These are phyloP conservation scores for Hephaestus fuliginosus DNA, from an alignment of 2,797 vertebrate species.

Conservation along the genomic window DNA sequence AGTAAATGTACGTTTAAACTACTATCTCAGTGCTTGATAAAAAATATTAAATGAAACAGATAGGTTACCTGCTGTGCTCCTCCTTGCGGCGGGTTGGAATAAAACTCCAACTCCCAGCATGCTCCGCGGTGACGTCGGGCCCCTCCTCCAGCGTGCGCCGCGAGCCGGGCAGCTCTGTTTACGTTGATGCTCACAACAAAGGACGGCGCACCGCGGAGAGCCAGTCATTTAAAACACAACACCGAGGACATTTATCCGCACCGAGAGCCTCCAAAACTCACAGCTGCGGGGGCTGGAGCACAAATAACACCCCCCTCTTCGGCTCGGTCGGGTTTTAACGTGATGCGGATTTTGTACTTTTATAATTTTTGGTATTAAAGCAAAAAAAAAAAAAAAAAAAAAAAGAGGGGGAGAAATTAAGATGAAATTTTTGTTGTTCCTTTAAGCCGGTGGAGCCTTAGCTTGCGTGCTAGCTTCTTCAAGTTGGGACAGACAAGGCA, in stretches of 20 bases:
- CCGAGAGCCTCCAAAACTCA: constrained; percentile 27
- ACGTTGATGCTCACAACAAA: constrained; percentile 85
- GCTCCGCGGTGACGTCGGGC: constrained; percentile 38
- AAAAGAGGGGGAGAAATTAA: constrained; percentile 40
- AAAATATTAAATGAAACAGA: too few species aligned
- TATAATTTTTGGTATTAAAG: neutral
- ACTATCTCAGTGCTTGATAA: neutral
- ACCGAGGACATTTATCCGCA: constrained; percentile 35
- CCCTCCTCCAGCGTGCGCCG: constrained; percentile 51
- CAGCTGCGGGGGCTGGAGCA: neutral
- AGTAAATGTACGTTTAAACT: neutral
- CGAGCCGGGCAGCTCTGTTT: constrained; percentile 69
- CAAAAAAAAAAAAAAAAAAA: neutral
- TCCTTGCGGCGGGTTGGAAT: too few species aligned
- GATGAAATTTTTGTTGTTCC: constrained; percentile 15
- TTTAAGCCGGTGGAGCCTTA: constrained; percentile 62
- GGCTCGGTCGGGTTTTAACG: neutral
- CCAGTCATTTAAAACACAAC: constrained; percentile 46
- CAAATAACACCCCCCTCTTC: neutral
- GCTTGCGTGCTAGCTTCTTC: constrained; percentile 71
- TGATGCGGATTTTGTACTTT: constrained; percentile 3
- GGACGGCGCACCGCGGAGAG: constrained; percentile 66
- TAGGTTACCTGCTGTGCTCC: neutral
- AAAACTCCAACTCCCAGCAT: constrained; percentile 55
- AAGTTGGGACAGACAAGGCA: constrained; percentile 56